Conservation (phyloP, 2,113 vertebrate species). For the Paradisaea rubra region DNA sequence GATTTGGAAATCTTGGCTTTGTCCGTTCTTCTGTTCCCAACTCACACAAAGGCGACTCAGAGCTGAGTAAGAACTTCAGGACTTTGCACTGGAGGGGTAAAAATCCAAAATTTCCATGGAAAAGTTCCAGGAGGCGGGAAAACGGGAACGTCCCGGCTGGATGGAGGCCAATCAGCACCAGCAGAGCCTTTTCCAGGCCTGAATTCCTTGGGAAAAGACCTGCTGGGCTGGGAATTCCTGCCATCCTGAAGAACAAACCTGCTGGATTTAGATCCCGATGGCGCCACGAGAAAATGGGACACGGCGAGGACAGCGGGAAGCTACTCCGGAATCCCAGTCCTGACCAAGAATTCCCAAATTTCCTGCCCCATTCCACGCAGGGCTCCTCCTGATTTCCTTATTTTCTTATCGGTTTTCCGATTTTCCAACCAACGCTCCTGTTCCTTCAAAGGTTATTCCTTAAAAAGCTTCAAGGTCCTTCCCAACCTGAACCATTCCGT, state of each 20-base stretch:
- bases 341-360: background rate
- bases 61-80: background rate
- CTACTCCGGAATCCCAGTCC: background rate
- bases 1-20: background rate
- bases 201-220: background rate
- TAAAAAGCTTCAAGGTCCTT: background rate
- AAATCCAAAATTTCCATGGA: background rate
- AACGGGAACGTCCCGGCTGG: background rate
- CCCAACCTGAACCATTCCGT: background rate
- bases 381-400: background rate
- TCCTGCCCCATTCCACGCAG: background rate
- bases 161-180: background rate
- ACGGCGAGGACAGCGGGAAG: fast-evolving
- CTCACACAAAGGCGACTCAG: background rate
- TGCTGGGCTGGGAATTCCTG: background rate
- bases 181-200: background rate
- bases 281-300: fast-evolving
- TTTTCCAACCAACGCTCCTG: background rate
- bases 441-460: background rate
- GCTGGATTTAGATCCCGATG: fast-evolving
- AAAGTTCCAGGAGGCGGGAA: background rate
- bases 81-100: background rate
- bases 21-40: background rate
- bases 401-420: background rate
- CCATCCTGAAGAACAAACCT: background rate